These are phyloP conservation scores for Hypotaenidia okinawae DNA, from an alignment of 2,797 vertebrate genomes.

Conservation along the genomic window DNA sequence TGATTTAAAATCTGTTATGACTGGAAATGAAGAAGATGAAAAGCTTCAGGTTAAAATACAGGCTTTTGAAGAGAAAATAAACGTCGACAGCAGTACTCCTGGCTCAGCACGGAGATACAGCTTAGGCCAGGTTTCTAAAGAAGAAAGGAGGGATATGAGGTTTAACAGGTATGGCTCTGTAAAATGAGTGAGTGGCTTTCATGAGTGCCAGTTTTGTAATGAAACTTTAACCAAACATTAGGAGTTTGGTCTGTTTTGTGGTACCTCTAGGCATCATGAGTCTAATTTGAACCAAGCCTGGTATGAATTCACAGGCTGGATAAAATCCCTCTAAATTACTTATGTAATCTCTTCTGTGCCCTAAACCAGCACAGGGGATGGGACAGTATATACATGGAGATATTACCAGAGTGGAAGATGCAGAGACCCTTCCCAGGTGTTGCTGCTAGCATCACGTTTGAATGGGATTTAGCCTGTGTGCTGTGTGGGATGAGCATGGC, in stretches of 20 bases:
- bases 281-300: neutral
- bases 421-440: neutral
- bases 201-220: neutral
- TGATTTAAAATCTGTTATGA: constrained; percentile 59
- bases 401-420: neutral
- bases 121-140: constrained; percentile 82
- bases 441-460: neutral
- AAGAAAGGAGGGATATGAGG: constrained; percentile 86
- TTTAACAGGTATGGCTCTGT: constrained; percentile 86
- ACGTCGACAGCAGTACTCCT: constrained; percentile 68
- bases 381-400: neutral
- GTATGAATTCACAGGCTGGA: neutral
- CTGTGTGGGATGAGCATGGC: rapidly evolving
- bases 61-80: constrained; percentile 84
- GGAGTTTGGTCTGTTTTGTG: neutral
- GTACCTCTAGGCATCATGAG: neutral
- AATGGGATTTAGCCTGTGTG: rapidly evolving
- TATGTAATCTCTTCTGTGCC: neutral
- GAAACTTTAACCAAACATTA: neutral
- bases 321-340: neutral
- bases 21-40: constrained; percentile 73
- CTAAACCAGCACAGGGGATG: neutral
- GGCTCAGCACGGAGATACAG: constrained; percentile 83
- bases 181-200: neutral
- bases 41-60: constrained; percentile 86